A percentile compares a stretch with the other conserved stretches of the same genome.
Conservation (phyloP, 2,797 vertebrate genomes). For the Lagodon rhomboides region DNA sequence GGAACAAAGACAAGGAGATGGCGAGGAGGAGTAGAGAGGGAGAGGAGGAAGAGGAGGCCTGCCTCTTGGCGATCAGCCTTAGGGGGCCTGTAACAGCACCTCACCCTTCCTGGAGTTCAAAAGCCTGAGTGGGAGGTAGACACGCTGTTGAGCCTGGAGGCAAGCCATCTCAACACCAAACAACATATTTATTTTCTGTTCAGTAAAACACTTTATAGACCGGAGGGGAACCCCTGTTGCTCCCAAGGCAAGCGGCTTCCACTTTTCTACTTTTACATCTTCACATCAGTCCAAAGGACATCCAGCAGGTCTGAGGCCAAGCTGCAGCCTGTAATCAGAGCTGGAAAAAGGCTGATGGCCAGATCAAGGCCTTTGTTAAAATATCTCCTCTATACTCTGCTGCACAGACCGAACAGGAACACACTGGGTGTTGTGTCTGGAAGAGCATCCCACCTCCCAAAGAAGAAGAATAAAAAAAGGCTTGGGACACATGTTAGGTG, state of each 20-base stretch:
- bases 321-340: constrained; percentile 37
- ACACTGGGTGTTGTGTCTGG: background rate
- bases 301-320: background rate
- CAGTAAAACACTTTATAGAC: constrained; percentile 44
- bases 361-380: constrained; percentile 53
- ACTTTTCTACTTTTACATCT: constrained; percentile 47
- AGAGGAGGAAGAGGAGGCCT: constrained; percentile 17
- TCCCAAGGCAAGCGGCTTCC: constrained; percentile 21
- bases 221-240: constrained; percentile 36
- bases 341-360: constrained; percentile 10
- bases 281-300: constrained; percentile 24
- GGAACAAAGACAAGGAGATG: background rate
- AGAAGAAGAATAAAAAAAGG: constrained; percentile 15
- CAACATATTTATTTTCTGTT: constrained; percentile 47
- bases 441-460: constrained; percentile 16
- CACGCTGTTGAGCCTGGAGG: constrained; percentile 25
- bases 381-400: constrained; percentile 20
- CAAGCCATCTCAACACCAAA: constrained; percentile 51
- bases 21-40: constrained; percentile 1
- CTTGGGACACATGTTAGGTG: too few relatives aligned
- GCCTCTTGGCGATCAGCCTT: constrained; percentile 34
- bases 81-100: constrained; percentile 53
- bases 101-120: constrained; percentile 54
- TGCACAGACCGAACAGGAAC: background rate
- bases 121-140: constrained; percentile 48